Percentiles rank a stretch among this genome's conserved stretches.
Conservation (phyloP, 2,113 vertebrate genomes). For the Nyctibius bracteatus region DNA sequence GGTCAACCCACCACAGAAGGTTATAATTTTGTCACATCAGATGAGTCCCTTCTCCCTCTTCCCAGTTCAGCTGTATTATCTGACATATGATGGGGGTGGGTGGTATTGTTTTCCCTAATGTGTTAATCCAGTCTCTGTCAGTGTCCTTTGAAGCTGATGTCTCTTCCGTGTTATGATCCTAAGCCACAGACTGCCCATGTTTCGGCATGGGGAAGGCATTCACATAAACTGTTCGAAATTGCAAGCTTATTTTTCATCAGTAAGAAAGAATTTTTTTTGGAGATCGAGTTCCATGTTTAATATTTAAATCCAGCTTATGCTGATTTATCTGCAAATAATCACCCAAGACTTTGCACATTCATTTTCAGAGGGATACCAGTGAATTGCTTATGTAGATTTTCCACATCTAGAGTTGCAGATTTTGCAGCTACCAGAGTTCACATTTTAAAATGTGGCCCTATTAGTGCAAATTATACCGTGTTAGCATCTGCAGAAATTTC, state of each 20-base stretch:
- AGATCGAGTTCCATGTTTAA: neutral
- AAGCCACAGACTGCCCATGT: neutral
- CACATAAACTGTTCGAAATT: neutral
- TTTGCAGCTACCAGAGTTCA: neutral
- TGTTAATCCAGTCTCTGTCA: neutral
- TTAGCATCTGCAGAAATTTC: neutral
- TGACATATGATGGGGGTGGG: neutral
- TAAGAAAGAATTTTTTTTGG: neutral
- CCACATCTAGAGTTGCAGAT: neutral
- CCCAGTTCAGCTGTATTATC: neutral
- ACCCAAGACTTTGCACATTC: neutral
- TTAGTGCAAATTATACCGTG: neutral
- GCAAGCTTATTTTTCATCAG: neutral
- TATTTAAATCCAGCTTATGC: neutral
- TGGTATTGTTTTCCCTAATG: neutral
- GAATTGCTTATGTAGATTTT: neutral
- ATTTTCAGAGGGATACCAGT: neutral
- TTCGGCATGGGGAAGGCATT: neutral
- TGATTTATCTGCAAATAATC: neutral
- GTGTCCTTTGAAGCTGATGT: neutral
- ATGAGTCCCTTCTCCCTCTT: neutral
- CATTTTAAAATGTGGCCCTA: neutral
- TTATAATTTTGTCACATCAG: neutral
- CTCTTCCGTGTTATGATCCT: neutral
- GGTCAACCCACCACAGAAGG: neutral